phyloP scores from a whole-genome alignment of 2,888 invertebrate genomes.

The Eueremaeus valkanovi region DNA sequence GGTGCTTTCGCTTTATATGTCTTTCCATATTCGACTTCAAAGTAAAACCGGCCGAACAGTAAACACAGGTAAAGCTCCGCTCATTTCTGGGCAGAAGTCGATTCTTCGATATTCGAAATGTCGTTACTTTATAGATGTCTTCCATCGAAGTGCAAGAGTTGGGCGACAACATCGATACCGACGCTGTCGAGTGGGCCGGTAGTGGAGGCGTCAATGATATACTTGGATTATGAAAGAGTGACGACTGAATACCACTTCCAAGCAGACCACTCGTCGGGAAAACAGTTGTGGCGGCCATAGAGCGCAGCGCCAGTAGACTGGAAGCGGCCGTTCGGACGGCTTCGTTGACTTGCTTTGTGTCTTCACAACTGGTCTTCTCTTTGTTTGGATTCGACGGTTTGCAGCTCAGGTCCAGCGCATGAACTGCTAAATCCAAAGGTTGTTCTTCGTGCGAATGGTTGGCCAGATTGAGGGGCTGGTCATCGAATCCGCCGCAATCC shows the following conservation, averaged over 20 bases:
- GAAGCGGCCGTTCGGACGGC: slow-evolving; percentile 34
- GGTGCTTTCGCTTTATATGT: slow-evolving; percentile 90
- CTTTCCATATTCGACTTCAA: slow-evolving; percentile 86
- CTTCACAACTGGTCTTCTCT: background rate
- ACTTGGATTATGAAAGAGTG: background rate
- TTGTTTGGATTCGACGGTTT: slow-evolving; percentile 54
- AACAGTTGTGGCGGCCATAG: slow-evolving; percentile 2
- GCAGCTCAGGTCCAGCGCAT: slow-evolving; percentile 77
- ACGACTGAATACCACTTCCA: background rate
- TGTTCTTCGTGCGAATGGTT: slow-evolving; percentile 46
- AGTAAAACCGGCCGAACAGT: slow-evolving; percentile 84
- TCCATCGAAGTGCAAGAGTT: slow-evolving; percentile 21
- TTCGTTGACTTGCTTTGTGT: slow-evolving; percentile 28
- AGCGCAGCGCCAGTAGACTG: slow-evolving; percentile 34
- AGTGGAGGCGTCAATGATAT: slow-evolving; percentile 28
- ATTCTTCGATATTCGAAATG: slow-evolving; percentile 17
- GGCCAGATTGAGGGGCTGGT: slow-evolving; percentile 61
- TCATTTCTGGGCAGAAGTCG: slow-evolving; percentile 42
- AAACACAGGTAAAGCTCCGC: slow-evolving; percentile 81
- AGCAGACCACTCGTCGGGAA: background rate
- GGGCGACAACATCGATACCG: slow-evolving; percentile 12
- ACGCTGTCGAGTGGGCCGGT: slow-evolving; percentile 2
- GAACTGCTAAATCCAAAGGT: slow-evolving; percentile 52
- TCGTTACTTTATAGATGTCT: slow-evolving; percentile 30
- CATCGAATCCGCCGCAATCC: slow-evolving; percentile 46